These are phyloP conservation scores for Hyles lineata DNA, from an alignment of 2,888 invertebrate species.

Conservation along the genomic window DNA sequence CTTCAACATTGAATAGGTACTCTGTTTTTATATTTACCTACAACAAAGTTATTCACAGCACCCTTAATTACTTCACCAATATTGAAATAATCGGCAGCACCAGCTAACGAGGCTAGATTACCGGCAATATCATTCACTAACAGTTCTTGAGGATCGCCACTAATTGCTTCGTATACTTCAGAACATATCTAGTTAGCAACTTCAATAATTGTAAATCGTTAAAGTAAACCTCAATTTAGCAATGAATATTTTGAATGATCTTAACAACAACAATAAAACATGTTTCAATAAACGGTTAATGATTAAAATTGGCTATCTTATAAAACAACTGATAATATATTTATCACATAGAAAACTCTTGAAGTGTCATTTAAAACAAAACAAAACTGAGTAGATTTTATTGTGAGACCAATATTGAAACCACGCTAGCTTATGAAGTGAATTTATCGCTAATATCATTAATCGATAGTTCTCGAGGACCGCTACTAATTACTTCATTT, in stretches of 20 bases:
- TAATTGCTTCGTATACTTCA: slow-evolving; percentile 28
- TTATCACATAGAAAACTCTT: too few relatives aligned
- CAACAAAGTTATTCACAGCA: too few relatives aligned
- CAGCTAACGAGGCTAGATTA: neutral
- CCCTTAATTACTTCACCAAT: neutral
- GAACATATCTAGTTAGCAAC: slow-evolving; percentile 30
- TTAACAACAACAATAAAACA: too few relatives aligned
- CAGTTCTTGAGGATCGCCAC: slow-evolving; percentile 6
- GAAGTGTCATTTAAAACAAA: slow-evolving; percentile 32
- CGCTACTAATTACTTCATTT: slow-evolving; percentile 16
- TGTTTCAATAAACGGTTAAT: too few relatives aligned
- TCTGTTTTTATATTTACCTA: too few relatives aligned
- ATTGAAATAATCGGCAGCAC: slow-evolving; percentile 37
- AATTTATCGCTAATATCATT: slow-evolving; percentile 22
- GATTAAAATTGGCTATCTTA: too few relatives aligned
- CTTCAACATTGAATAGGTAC: too few relatives aligned
- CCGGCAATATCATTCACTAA: slow-evolving; percentile 30
- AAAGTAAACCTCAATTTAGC: too few relatives aligned
- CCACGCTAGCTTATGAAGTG: slow-evolving; percentile 32
- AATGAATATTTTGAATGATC: too few relatives aligned
- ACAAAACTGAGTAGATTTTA: neutral
- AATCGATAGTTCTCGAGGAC: slow-evolving; percentile 15
- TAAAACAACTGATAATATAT: too few relatives aligned
- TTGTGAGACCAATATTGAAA: slow-evolving; percentile 17
- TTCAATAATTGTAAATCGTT: slow-evolving; percentile 45